Evolutionary conservation across 2,888 invertebrate species (phyloP), one percentile per base, ranked within the genome.

Genomic region (Lycocerus yunnanus): DNA sequence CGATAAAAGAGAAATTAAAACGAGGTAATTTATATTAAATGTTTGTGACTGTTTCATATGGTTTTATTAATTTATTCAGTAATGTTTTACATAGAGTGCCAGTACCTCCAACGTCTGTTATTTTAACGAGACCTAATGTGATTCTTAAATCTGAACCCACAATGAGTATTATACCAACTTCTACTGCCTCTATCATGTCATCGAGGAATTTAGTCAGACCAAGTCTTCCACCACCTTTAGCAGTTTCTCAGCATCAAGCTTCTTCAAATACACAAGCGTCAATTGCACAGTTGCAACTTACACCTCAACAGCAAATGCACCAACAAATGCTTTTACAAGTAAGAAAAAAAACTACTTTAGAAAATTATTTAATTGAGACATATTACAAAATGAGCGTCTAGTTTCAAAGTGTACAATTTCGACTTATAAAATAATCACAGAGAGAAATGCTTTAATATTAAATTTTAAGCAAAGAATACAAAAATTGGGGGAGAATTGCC

Each of bases 291-390:
- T 77, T 75, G 18, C 81, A 82, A 78, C 77, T 73, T 69, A 73
- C 82, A n/a, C 78, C 82, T 10, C 83, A 88, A 71, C 86, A 88
- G 59, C 89, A 89, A 79, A 85, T 89, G 69, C 89, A 90, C 79
- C 90, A 90, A 77, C 89, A 90, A 80, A 89, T 90, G 89, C 86
- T 90, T 79, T 89, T 89, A 73, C 89, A 90, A 82, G 86, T 86
- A 81, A 71, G 78, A 71, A 70, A 68, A 66, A 27, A 27, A 27
- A 27, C 13, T 27, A 27, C 13, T 13, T 11, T 11, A 11, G 24
- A 24, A 10, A 11, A 24, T 24, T 24, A 24, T 24, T 24, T 24
- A 24, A 18, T 4, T 18, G n/a, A n/a, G n/a, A n/a, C n/a, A n/a
- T n/a, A n/a, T n/a, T n/a, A n/a, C n/a, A n/a, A n/a, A n/a, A n/a